Evolutionary conservation across 2,888 invertebrate species (phyloP).

Genomic region (Bhutanitis thaidina): DNA sequence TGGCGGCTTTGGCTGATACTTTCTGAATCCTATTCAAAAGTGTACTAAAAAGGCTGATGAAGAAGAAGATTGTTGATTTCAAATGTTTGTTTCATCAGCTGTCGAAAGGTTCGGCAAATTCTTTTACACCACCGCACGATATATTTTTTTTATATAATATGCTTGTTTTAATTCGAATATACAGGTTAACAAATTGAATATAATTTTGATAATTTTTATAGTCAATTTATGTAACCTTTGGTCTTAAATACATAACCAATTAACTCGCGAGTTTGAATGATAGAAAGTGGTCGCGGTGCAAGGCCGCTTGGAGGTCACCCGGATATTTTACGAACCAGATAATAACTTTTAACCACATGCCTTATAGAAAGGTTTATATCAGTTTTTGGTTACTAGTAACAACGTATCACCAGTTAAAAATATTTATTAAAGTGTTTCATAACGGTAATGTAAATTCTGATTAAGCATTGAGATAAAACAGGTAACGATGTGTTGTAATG

Average conservation of each 20-base stretch:
- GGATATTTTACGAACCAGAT: conserved; percentile 39
- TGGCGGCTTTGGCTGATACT: no score
- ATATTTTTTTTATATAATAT: no score
- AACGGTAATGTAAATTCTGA: conserved; percentile 11
- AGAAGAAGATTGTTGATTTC: no score
- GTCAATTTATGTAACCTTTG: conserved; percentile 22
- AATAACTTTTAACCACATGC: conserved; percentile 23
- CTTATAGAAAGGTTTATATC: conserved; percentile 1
- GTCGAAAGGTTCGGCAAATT: no score
- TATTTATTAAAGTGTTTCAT: conserved; percentile 13
- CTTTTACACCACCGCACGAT: no score
- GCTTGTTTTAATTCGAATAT: no score
- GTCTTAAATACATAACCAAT: conserved; percentile 25
- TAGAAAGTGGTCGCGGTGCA: conserved; percentile 58
- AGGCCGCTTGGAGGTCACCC: conserved; percentile 63
- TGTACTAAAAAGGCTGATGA: no score
- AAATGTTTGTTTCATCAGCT: no score
- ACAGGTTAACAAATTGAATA: no score
- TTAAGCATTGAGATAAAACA: conserved; percentile 7
- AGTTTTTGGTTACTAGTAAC: neutral
- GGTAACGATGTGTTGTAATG: conserved; percentile 14
- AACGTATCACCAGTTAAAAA: conserved; percentile 9
- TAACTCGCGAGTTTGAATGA: conserved; percentile 33
- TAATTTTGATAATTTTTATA: neutral
- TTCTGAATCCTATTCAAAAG: no score